Evolutionary conservation across 2,888 invertebrate genomes (phyloP), one percentile per base, ranked within the genome.

Genomic region (Drepana falcataria): DNA sequence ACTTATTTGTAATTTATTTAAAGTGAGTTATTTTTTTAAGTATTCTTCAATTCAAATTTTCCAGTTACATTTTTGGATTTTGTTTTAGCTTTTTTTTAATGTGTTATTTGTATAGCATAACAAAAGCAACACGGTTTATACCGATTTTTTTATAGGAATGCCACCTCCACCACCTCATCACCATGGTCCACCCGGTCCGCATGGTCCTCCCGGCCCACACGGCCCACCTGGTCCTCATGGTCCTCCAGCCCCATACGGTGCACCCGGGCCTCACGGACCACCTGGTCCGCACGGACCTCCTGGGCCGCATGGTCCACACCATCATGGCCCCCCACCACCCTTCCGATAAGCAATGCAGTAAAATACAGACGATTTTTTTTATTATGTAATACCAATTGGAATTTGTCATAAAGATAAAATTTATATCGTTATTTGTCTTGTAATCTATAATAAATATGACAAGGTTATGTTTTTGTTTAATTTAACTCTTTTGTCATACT

Each of bases 61-160:
- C 35, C 35, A 40, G 47, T 55, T n/a, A n/a, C n/a, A n/a, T n/a
- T n/a, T n/a, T n/a, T n/a, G n/a, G n/a, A n/a, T n/a, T n/a, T n/a
- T n/a, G n/a, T n/a, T n/a, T n/a, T n/a, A n/a, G n/a, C n/a, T n/a
- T n/a, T n/a, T n/a, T n/a, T n/a, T n/a, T n/a, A n/a, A n/a, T n/a
- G n/a, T n/a, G 9, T 52, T 33, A 47, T 40, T 35, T 6, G 5
- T 5, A 3, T 47, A 37, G 35, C n/a, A 33, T 48, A n/a, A n/a
- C n/a, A n/a, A n/a, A n/a, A n/a, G n/a, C n/a, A n/a, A n/a, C n/a
- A n/a, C n/a, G n/a, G n/a, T n/a, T n/a, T n/a, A n/a, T n/a, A n/a
- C n/a, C n/a, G n/a, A 41, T 53, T 52, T 3, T 53, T 47, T 67
- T 64, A 35, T 53, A 75, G 77, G 44, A 35, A 77, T 77, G 75